These are phyloP conservation scores for Rhinoraja longicauda DNA, from an alignment of 2,797 vertebrate species.

Conservation along the genomic window DNA sequence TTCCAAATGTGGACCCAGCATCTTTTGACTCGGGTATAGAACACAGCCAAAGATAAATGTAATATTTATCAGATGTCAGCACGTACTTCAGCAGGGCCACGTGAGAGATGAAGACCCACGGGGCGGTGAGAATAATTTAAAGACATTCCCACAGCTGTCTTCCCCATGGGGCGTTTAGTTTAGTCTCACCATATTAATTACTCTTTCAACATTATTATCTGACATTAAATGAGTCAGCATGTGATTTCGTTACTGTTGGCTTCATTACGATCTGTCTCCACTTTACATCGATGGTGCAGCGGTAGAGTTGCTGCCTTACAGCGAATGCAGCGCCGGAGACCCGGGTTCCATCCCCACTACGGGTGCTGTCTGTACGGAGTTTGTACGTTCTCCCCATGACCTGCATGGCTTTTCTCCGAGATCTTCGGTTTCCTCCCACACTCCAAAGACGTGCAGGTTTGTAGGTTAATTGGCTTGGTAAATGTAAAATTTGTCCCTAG, in stretches of 20 bases:
- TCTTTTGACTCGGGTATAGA: not conserved
- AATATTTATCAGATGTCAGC: not conserved
- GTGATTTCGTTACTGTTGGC: not conserved
- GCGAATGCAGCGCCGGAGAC: no score
- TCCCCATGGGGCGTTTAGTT: not conserved
- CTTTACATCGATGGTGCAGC: no score
- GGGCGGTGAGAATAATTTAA: constrained; percentile 5
- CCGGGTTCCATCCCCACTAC: no score
- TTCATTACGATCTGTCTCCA: not conserved
- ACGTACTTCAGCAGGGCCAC: not conserved
- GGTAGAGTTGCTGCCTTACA: no score
- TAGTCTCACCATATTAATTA: not conserved
- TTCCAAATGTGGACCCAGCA: not conserved
- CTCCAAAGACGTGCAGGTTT: no score
- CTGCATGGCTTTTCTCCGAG: no score
- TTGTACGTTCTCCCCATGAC: no score
- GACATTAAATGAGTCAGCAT: not conserved
- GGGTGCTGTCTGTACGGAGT: no score
- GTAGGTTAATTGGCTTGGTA: no score
- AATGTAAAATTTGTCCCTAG: no score
- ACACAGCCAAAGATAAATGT: not conserved
- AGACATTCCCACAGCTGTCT: not conserved
- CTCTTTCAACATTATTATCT: not conserved
- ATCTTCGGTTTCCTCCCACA: no score
- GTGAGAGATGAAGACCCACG: not conserved